Evolutionary conservation across 2,888 invertebrate species (phyloP).

Genomic region (Nomada lathburiana): DNA sequence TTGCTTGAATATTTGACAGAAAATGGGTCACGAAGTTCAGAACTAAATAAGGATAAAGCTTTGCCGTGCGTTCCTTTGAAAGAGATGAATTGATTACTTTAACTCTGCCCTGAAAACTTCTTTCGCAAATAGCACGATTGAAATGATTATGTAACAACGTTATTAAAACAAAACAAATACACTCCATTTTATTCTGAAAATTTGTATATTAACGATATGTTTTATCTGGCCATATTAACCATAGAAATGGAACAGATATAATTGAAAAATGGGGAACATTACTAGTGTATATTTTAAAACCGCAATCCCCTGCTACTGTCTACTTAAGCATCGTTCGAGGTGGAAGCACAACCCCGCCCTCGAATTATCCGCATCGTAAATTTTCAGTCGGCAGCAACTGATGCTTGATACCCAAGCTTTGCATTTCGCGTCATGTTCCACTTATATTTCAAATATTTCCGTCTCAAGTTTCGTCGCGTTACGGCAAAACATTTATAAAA

Average conservation of each 20-base stretch:
- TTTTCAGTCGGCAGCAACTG: slow-evolving; percentile 41
- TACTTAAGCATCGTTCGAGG: slow-evolving; percentile 37
- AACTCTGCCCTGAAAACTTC: too few relatives aligned
- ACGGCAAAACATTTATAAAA: not conserved
- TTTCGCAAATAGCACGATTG: too few relatives aligned
- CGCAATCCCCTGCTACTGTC: not conserved
- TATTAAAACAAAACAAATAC: too few relatives aligned
- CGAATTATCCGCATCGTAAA: slow-evolving; percentile 44
- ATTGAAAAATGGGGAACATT: not conserved
- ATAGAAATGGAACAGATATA: not conserved
- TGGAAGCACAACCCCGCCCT: slow-evolving; percentile 30
- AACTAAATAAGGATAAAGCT: too few relatives aligned
- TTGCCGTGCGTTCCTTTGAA: too few relatives aligned
- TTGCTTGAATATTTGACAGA: too few relatives aligned
- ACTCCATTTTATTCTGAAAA: too few relatives aligned
- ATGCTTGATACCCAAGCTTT: slow-evolving; percentile 34
- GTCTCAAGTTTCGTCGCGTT: slow-evolving; percentile 18
- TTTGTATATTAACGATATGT: too few relatives aligned
- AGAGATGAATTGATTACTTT: too few relatives aligned
- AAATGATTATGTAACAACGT: too few relatives aligned
- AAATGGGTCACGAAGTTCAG: too few relatives aligned
- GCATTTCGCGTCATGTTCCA: slow-evolving; percentile 24
- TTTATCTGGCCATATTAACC: too few relatives aligned
- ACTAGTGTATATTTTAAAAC: slow-evolving; percentile 5
- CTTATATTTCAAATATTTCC: slow-evolving; percentile 37